A percentile compares a stretch with the other conserved stretches of the same genome.
These are phyloP conservation scores for Artemia sp. DNA, from an alignment of 2,888 invertebrate genomes.

Conservation along the genomic window DNA sequence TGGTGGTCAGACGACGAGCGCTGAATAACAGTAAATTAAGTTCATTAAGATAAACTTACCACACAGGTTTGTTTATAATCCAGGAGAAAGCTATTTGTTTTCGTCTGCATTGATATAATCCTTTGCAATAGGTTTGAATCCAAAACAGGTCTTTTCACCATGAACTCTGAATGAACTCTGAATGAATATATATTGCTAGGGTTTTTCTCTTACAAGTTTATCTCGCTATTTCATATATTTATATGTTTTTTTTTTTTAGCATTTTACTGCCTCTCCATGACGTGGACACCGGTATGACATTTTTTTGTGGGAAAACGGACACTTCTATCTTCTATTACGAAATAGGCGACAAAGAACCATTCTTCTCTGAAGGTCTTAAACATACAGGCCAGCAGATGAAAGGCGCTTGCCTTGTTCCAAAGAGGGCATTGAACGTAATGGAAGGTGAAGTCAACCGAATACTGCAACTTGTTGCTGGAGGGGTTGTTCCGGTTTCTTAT, in stretches of 20 bases:
- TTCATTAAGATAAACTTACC: too few species aligned
- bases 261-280: constrained; percentile 83
- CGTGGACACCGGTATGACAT: constrained; percentile 83
- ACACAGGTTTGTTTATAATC: too few species aligned
- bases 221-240: constrained; percentile 14
- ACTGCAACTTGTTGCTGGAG: constrained; percentile 63
- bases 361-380: constrained; percentile 56
- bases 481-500: constrained; percentile 82
- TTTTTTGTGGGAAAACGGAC: constrained; percentile 85
- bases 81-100: too few species aligned
- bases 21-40: too few species aligned
- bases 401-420: constrained; percentile 79
- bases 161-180: too few species aligned
- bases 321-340: constrained; percentile 79
- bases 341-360: constrained; percentile 71
- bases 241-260: constrained; percentile 31
- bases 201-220: constrained; percentile 14
- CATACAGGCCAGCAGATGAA: constrained; percentile 89
- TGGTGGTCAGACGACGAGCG: too few species aligned
- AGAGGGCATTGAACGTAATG: constrained; percentile 85
- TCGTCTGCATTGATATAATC: too few species aligned
- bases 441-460: constrained; percentile 86
- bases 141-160: too few species aligned
- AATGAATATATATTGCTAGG: not conserved
- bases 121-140: too few species aligned